Base-by-base conservation (phyloP, 2,113 vertebrate genomes). In the Myocastor coypus region DNA sequence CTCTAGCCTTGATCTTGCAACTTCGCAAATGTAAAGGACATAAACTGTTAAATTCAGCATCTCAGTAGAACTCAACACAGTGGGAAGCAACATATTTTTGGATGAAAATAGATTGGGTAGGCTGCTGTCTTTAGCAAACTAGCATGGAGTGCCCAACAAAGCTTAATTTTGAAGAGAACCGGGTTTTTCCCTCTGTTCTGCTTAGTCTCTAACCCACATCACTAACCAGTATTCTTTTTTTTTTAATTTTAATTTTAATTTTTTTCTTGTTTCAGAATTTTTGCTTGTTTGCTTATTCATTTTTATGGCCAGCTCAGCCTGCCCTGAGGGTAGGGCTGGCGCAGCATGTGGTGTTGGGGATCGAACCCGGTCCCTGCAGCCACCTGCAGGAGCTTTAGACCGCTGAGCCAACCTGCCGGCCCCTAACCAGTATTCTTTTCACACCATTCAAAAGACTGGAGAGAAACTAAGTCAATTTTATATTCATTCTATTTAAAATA, bases 381-480 rank as follows among this genome's bases (percentile, higher is more conserved):
- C n/a, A n/a, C n/a, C n/a, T n/a, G n/a, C n/a, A n/a, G n/a, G n/a
- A n/a, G n/a, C n/a, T n/a, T n/a, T n/a, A n/a, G n/a, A n/a, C n/a
- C n/a, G n/a, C n/a, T n/a, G n/a, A n/a, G n/a, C n/a, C n/a, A n/a
- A n/a, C n/a, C n/a, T n/a, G n/a, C n/a, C n/a, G n/a, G n/a, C n/a
- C n/a, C n/a, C 57, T 82, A 24, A 64, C 63, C 37, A n/a, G 11
- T 46, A 73, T 75, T 95, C 73, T 94, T 94, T 75, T 90, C 52
- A 87, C 20, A 19, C 77, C 78, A 50, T 91, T 95, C 55, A 89
- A 80, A 85, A 46, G 57, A 80, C 96, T 94, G 92, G 92, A 94
- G 63, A 55, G 95, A 96, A 90, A 87, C 69, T 87, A 83, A 96
- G 37, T 66, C 68, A 57, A 95, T 95, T 93, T 81, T 92, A n/a